A percentile compares a stretch with the other conserved stretches of the same genome.
phyloP scores from a whole-genome alignment of 2,888 invertebrate species.

The Sminthurinus aureus region DNA sequence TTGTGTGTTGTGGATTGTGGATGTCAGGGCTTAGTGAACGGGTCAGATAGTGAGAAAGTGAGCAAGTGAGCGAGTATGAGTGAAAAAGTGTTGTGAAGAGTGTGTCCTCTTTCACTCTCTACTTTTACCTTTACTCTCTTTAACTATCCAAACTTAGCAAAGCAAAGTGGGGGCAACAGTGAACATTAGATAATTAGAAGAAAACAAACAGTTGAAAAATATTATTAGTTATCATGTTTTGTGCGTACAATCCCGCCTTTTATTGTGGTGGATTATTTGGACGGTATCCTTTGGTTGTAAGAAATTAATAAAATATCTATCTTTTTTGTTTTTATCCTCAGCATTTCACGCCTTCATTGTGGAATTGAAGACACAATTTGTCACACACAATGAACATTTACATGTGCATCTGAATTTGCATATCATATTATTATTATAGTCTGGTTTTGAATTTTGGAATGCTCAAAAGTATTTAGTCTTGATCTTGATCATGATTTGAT shows the following conservation, averaged over 20 bases:
- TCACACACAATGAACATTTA: background rate
- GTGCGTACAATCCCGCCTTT: slow-evolving; percentile 58
- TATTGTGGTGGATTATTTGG: slow-evolving; percentile 57
- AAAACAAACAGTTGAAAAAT: background rate
- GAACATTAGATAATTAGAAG: too few species aligned
- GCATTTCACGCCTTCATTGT: background rate
- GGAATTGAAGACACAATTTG: background rate
- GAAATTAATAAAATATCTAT: background rate
- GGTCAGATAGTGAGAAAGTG: background rate
- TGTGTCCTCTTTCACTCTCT: background rate
- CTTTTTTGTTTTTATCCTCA: background rate
- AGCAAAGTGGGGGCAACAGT: too few species aligned
- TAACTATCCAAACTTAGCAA: background rate
- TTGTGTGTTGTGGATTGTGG: background rate
- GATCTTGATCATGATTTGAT: background rate
- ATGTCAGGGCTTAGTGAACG: background rate
- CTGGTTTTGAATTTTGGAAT: background rate
- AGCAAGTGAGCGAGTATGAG: background rate
- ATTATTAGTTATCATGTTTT: slow-evolving; percentile 52
- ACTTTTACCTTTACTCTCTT: background rate
- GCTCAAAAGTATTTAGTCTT: background rate
- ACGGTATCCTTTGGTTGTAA: slow-evolving; percentile 58
- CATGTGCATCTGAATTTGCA: slow-evolving; percentile 5
- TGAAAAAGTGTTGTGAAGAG: background rate
- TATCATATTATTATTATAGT: background rate